Conservation (phyloP, 30 jellyfish, hydroid and myxozoan genomes). For the Hydractinia echinata region DNA sequence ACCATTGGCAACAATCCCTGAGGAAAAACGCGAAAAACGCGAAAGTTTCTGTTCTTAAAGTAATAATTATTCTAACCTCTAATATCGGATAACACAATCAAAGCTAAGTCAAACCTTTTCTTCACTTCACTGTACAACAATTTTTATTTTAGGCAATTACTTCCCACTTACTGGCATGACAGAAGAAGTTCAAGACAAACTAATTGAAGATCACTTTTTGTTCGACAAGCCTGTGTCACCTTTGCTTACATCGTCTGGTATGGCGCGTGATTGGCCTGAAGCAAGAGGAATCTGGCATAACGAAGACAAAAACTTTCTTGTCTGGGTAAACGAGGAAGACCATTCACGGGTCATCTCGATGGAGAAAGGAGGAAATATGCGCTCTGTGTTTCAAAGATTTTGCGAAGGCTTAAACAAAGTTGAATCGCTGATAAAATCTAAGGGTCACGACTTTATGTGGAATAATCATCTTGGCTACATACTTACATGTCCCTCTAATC, state of each 20-base stretch:
- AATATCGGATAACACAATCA: too few relatives aligned
- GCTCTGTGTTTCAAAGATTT: constrained; percentile 59
- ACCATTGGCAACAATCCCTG: too few relatives aligned
- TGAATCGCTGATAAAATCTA: constrained; percentile 47
- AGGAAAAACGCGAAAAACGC: too few relatives aligned
- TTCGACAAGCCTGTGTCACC: constrained; percentile 90
- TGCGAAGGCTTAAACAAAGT: constrained; percentile 57
- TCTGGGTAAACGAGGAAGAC: constrained; percentile 92
- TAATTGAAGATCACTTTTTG: constrained; percentile 68
- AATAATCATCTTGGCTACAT: constrained; percentile 75
- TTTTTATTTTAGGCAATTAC: constrained; percentile 30
- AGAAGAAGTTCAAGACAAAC: constrained; percentile 58
- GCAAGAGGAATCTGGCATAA: constrained; percentile 84
- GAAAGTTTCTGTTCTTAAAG: too few relatives aligned
- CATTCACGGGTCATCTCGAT: constrained; percentile 80
- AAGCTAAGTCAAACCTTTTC: too few relatives aligned
- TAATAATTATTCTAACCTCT: too few relatives aligned
- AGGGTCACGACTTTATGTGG: constrained; percentile 80
- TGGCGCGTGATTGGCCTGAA: constrained; percentile 92
- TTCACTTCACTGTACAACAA: too few relatives aligned
- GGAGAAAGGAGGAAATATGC: constrained; percentile 89
- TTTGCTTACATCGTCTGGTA: constrained; percentile 59
- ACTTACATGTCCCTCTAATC: constrained; percentile 85
- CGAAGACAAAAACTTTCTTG: constrained; percentile 57
- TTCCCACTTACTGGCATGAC: constrained; percentile 57